A percentile compares a stretch with the other conserved stretches of the same genome.
phyloP scores from a whole-genome alignment of 2,888 invertebrate genomes.

The Cartodere bifasciata region DNA sequence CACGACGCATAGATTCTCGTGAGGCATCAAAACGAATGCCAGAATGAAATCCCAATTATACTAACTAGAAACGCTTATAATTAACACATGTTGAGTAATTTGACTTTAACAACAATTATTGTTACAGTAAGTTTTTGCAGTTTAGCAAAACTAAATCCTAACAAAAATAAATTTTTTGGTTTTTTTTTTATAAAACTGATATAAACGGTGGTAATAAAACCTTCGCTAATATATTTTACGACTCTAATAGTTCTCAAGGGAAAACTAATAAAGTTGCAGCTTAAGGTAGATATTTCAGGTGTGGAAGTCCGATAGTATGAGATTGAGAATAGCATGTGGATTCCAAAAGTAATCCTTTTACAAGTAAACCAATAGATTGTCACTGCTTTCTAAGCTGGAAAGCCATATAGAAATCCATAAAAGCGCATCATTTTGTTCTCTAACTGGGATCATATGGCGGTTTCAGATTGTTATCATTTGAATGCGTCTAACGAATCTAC shows the following conservation, averaged over 20 bases:
- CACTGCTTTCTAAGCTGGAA: slow-evolving; percentile 26
- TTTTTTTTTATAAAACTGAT: no score
- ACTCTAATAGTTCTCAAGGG: no score
- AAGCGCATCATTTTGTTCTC: slow-evolving; percentile 18
- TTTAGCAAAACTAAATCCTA: no score
- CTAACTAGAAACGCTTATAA: slow-evolving; percentile 19
- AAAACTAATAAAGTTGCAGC: no score
- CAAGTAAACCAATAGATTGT: slow-evolving; percentile 29
- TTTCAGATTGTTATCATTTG: slow-evolving; percentile 11
- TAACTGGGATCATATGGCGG: slow-evolving; percentile 10
- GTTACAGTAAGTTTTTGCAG: no score
- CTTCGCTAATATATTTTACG: no score
- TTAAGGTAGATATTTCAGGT: no score
- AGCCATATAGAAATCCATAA: slow-evolving; percentile 18
- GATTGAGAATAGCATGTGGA: slow-evolving; percentile 21
- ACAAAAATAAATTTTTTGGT: no score
- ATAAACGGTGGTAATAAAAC: slow-evolving; percentile 1
- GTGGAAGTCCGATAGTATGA: no score
- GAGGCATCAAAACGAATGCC: slow-evolving; percentile 10
- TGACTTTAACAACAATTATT: no score
- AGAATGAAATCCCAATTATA: slow-evolving; percentile 22
- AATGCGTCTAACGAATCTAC: slow-evolving; percentile 1
- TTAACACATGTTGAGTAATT: slow-evolving; percentile 25
- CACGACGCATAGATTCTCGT: neutral
- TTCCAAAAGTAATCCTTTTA: slow-evolving; percentile 24